These are phyloP conservation scores for Dipodomys stephensi DNA, from an alignment of 2,113 vertebrate genomes.

Conservation along the genomic window DNA sequence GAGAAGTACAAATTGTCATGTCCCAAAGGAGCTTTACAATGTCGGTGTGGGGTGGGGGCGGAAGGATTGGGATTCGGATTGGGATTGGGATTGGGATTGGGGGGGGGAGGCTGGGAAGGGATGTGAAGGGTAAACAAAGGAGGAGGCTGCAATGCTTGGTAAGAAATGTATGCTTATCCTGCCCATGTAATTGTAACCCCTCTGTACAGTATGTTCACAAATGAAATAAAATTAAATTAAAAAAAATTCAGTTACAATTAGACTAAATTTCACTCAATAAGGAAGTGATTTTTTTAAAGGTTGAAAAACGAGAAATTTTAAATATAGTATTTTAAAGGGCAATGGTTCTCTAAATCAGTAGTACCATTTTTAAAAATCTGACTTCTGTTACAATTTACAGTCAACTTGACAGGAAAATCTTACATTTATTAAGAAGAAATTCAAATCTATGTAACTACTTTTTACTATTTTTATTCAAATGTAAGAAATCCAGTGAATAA, in stretches of 20 bases:
- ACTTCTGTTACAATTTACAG: neutral
- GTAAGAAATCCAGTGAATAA: neutral
- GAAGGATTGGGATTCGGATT: too few relatives aligned
- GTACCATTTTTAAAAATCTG: neutral
- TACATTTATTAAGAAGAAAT: constrained; percentile 22
- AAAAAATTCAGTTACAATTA: neutral
- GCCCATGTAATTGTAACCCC: too few relatives aligned
- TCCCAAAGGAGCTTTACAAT: too few relatives aligned
- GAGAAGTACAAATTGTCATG: too few relatives aligned
- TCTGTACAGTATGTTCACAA: too few relatives aligned
- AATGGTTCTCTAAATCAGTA: neutral
- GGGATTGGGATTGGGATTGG: too few relatives aligned
- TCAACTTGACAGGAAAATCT: neutral
- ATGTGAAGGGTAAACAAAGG: too few relatives aligned
- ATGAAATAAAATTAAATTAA: too few relatives aligned
- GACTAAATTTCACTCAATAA: neutral
- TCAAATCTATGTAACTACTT: neutral
- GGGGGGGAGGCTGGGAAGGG: too few relatives aligned
- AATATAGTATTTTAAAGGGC: neutral
- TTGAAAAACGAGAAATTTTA: constrained; percentile 3
- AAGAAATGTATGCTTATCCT: too few relatives aligned
- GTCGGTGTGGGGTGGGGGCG: too few relatives aligned
- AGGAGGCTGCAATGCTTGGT: too few relatives aligned
- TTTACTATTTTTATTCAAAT: neutral
- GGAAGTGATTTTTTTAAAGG: neutral